These are phyloP conservation scores for Labrus mixtus DNA, from an alignment of 2,113 vertebrate genomes.

Conservation along the genomic window DNA sequence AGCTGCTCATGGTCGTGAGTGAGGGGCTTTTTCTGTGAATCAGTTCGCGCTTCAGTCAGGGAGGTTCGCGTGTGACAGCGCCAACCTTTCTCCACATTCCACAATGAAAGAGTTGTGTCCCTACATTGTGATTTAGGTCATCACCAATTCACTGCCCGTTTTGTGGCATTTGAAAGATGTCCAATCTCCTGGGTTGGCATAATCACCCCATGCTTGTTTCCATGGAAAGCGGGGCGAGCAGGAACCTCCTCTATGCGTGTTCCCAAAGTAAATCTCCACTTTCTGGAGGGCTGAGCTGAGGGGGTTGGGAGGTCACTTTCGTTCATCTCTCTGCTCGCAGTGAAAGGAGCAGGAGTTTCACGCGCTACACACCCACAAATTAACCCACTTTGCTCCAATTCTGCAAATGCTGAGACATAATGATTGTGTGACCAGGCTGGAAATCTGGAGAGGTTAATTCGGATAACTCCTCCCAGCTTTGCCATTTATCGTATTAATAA, in stretches of 20 bases:
- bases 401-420: background rate
- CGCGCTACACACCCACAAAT: slow-evolving; percentile 18
- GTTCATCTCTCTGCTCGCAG: slow-evolving; percentile 65
- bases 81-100: slow-evolving; percentile 65
- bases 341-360: slow-evolving; percentile 23
- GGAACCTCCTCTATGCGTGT: slow-evolving; percentile 75
- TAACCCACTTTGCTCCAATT: background rate
- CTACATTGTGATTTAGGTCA: slow-evolving; percentile 79
- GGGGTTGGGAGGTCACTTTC: slow-evolving; percentile 72
- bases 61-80: slow-evolving; percentile 50
- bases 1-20: background rate
- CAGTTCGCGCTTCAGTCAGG: slow-evolving; percentile 8
- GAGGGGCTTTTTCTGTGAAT: background rate
- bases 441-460: slow-evolving; percentile 68
- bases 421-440: background rate
- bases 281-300: slow-evolving; percentile 26
- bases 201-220: slow-evolving; percentile 82
- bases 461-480: slow-evolving; percentile 80
- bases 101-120: slow-evolving; percentile 71
- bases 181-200: slow-evolving; percentile 80
- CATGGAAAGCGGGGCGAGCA: slow-evolving; percentile 73
- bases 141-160: slow-evolving; percentile 72
- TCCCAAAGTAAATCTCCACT: slow-evolving; percentile 80
- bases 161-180: slow-evolving; percentile 74
- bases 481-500: slow-evolving; percentile 73